phyloP scores from a whole-genome alignment of 2,113 vertebrate genomes.

The Misgurnus mizolepis region DNA sequence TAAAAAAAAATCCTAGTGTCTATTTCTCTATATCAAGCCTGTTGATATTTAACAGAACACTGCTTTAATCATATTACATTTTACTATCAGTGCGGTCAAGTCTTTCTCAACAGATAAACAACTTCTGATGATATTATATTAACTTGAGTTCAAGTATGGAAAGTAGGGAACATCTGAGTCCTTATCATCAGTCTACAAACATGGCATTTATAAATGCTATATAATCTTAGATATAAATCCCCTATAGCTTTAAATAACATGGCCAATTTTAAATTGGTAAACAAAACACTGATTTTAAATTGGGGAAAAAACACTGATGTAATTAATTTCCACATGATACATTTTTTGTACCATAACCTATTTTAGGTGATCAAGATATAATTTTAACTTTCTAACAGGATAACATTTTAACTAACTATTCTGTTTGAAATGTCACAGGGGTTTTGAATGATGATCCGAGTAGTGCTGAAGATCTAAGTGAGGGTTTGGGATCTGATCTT shows the following conservation, averaged over 20 bases:
- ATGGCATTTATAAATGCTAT: background rate
- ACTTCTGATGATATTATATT: slow-evolving; percentile 10
- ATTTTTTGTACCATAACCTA: no score
- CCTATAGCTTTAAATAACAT: no score
- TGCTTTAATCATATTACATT: slow-evolving; percentile 21
- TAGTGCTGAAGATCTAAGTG: slow-evolving; percentile 59
- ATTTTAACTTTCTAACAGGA: no score
- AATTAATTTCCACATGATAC: no score
- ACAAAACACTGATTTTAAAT: no score
- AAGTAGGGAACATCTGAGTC: background rate
- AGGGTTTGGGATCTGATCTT: slow-evolving; percentile 40
- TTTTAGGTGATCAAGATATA: no score
- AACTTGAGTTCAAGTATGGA: background rate
- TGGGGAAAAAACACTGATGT: no score
- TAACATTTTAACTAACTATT: background rate
- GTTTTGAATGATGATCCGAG: slow-evolving; percentile 55
- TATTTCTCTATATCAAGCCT: background rate
- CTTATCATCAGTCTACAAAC: background rate
- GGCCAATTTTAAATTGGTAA: no score
- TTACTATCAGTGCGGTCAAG: slow-evolving; percentile 13
- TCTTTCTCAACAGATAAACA: slow-evolving; percentile 23
- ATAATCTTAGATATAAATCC: no score
- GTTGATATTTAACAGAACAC: slow-evolving; percentile 17
- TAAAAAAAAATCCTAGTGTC: background rate
- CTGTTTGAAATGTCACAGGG: slow-evolving; percentile 50